Evolutionary conservation across 1,140 invertebrate genomes (phyloP).

Genomic region (Drosophila murphyi): DNA sequence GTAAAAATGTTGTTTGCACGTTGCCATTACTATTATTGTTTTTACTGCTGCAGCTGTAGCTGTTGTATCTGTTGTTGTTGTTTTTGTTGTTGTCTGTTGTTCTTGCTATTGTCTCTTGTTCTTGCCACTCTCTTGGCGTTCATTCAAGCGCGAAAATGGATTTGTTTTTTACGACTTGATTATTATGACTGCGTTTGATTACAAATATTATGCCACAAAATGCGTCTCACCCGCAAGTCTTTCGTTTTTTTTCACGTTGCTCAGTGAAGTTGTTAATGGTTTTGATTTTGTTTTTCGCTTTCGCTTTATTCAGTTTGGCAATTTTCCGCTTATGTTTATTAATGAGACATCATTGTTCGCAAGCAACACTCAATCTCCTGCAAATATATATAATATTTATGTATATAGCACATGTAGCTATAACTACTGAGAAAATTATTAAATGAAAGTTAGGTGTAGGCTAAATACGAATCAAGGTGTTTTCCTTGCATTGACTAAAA

Average conservation of each 20-base stretch:
- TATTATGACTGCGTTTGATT: slow-evolving; percentile 83
- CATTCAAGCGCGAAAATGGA: slow-evolving; percentile 81
- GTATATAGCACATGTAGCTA: not conserved
- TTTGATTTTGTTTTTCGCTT: slow-evolving; percentile 59
- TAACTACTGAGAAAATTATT: too few relatives aligned
- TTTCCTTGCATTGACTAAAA: too few relatives aligned
- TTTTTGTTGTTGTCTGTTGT: slow-evolving; percentile 23
- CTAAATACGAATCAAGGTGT: too few relatives aligned
- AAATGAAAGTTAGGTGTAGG: too few relatives aligned
- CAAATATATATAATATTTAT: not conserved
- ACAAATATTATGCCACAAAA: slow-evolving; percentile 70
- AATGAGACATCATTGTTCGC: slow-evolving; percentile 65
- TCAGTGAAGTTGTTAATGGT: slow-evolving; percentile 66
- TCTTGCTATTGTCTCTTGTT: slow-evolving; percentile 25
- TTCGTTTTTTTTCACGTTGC: slow-evolving; percentile 48
- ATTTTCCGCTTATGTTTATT: slow-evolving; percentile 76
- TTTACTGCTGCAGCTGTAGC: slow-evolving; percentile 59
- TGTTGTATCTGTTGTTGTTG: slow-evolving; percentile 24
- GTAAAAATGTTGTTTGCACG: slow-evolving; percentile 65
- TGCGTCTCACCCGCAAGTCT: slow-evolving; percentile 25
- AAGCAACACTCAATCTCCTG: slow-evolving; percentile 12
- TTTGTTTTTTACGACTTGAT: slow-evolving; percentile 83
- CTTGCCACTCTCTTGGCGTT: slow-evolving; percentile 29
- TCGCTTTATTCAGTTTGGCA: slow-evolving; percentile 24
- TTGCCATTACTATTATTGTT: slow-evolving; percentile 80